Conservation (phyloP, 2,888 invertebrate genomes). For the Abrostola tripartita region DNA sequence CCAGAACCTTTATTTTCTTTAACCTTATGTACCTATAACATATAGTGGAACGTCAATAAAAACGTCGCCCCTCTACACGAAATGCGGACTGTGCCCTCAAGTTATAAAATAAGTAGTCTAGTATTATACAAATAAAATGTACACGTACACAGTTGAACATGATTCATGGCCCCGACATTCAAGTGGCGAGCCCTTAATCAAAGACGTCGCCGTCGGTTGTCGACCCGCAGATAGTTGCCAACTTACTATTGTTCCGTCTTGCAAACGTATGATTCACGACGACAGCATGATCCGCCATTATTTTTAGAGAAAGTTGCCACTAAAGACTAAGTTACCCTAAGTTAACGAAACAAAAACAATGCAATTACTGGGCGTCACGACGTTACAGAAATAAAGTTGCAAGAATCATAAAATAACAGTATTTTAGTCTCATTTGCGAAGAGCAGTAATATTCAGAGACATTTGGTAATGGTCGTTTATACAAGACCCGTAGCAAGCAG, state of each 20-base stretch:
- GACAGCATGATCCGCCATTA: not conserved
- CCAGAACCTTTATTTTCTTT: too few species aligned
- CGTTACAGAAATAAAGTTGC: not conserved
- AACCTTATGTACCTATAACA: conserved; percentile 4
- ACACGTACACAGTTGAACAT: not conserved
- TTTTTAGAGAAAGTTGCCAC: not conserved
- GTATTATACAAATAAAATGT: conserved; percentile 4
- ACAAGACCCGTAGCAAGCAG: not conserved
- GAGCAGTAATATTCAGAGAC: too few species aligned
- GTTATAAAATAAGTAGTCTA: conserved; percentile 9
- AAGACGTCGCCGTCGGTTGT: conserved; percentile 27
- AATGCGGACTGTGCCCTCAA: conserved; percentile 20
- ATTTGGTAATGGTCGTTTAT: not conserved
- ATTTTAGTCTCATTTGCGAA: not conserved
- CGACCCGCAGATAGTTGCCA: conserved; percentile 35
- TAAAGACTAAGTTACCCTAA: not conserved
- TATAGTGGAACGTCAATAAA: conserved; percentile 14
- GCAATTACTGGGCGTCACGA: not conserved
- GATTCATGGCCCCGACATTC: conserved; percentile 24
- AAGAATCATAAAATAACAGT: not conserved
- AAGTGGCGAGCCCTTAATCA: conserved; percentile 18
- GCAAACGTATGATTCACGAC: conserved; percentile 18
- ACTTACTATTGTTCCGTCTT: conserved; percentile 27
- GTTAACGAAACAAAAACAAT: not conserved
- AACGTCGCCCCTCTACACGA: not conserved